Base-by-base conservation (phyloP, 2,113 vertebrate species). In the Cottus gobio region DNA sequence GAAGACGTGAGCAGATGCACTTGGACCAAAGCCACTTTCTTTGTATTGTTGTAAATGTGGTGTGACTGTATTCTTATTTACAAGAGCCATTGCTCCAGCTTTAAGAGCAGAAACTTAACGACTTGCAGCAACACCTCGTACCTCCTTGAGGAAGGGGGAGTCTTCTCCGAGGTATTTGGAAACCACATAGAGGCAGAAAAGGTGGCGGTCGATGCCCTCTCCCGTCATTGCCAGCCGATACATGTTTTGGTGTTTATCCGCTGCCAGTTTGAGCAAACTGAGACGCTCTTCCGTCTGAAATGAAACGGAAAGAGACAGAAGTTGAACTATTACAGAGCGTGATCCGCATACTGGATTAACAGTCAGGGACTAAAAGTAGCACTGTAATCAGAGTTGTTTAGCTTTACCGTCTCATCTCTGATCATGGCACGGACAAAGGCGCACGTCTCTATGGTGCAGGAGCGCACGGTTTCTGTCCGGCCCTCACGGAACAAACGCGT, bases 101-200 rank as follows among this genome's bases (percentile, higher is more conserved):
- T n/a, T 26, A 16, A 20, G 0, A 64, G 42, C n/a, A 63, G 9
- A 44, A 12, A 58, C 36, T 28, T 22, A 13, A 26, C 11, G 28
- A 42, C 24, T n/a, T 62, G 8, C 22, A 46, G 28, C 31, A 58
- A 11, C 0, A 54, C 37, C 15, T 75, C 92, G 71, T 83, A 98
- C 98, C 83, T 99, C 96, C 85, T 97, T 97, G 28, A 99, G 97
- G 93, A 99, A 99, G 34, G 96, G 86, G 0, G 98, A 99, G 18
- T 99, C 97, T 5, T 97, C 96, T 2, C 95, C 97, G 3, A 99
- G 95, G 77, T 99, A 99, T 79, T 99, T 99, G 86, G 98, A 99
- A 16, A 99, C 96, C 0, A 99, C 95, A 0, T 99, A 99, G 4
- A 99, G 97, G 87, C 98, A 99, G 95, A 99, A 99, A 50, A 99